Conservation (phyloP, 2,888 invertebrate genomes). For the Xestobium rufovillosum region DNA sequence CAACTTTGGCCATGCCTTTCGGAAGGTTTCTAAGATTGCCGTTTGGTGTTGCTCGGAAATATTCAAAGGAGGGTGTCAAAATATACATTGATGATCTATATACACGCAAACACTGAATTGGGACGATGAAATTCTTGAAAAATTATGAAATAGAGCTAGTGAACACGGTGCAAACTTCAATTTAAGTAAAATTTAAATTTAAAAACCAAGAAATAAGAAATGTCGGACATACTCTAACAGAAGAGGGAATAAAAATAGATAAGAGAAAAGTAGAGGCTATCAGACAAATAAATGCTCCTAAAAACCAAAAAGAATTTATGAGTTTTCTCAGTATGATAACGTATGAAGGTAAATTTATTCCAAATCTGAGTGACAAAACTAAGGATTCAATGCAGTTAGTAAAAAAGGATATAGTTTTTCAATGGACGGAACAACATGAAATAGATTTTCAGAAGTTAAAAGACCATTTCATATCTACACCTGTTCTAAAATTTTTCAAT, state of each 20-base stretch:
- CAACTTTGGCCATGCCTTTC: conserved; percentile 27
- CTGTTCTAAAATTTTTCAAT: conserved; percentile 14
- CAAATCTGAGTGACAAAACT: too few species aligned
- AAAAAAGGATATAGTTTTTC: too few species aligned
- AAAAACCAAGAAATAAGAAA: conserved; percentile 23
- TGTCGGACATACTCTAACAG: conserved; percentile 25
- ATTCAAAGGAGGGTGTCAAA: conserved; percentile 23
- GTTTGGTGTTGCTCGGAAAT: conserved; percentile 26
- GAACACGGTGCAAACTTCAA: conserved; percentile 22
- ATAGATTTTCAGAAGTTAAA: too few species aligned
- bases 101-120: conserved; percentile 21
- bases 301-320: conserved; percentile 15
- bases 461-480: conserved; percentile 8
- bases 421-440: conserved; percentile 11
- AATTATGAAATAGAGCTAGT: conserved; percentile 21
- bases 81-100: conserved; percentile 28
- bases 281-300: too few species aligned
- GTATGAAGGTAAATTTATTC: too few species aligned
- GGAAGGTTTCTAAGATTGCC: conserved; percentile 25
- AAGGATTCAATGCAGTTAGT: too few species aligned
- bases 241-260: too few species aligned
- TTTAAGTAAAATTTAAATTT: conserved; percentile 23
- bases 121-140: conserved; percentile 22
- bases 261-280: conserved; percentile 16
- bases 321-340: conserved; percentile 18